Evolutionary conservation across 2,888 invertebrate species (phyloP).

Genomic region (Drosophila pegasa): DNA sequence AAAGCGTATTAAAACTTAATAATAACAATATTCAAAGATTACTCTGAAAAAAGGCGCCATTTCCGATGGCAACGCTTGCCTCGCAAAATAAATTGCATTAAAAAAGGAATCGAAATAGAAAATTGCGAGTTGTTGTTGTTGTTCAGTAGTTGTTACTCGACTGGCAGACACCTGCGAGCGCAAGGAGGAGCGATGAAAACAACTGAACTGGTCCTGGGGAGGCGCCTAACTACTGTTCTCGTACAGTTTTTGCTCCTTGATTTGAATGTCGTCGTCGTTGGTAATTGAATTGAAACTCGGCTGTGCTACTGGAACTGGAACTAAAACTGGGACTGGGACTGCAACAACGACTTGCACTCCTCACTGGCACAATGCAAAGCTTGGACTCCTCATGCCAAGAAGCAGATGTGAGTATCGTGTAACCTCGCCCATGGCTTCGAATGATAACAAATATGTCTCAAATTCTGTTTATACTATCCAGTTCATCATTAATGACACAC

Average conservation of each 20-base stretch:
- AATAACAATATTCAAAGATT: conserved; percentile 60
- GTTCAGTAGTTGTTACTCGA: conserved; percentile 65
- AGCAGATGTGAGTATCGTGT: conserved; percentile 87
- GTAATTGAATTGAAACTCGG: conserved; percentile 69
- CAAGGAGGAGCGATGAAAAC: conserved; percentile 68
- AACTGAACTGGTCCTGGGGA: conserved; percentile 62
- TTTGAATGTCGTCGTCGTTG: conserved; percentile 82
- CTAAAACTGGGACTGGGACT: conserved; percentile 40
- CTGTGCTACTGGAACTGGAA: conserved; percentile 53
- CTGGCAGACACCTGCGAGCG: conserved; percentile 73
- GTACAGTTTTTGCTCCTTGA: conserved; percentile 48
- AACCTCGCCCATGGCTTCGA: not conserved
- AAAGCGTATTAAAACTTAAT: conserved; percentile 61
- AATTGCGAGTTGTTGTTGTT: conserved; percentile 48
- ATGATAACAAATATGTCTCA: not conserved
- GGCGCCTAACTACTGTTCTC: conserved; percentile 52
- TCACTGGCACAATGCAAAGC: conserved; percentile 88
- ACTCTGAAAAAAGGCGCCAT: conserved; percentile 53
- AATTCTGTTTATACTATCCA: conserved; percentile 40
- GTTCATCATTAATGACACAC: conserved; percentile 85
- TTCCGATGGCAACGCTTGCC: conserved; percentile 46
- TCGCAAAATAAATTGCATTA: conserved; percentile 28
- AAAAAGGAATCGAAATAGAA: conserved; percentile 44
- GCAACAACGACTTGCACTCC: conserved; percentile 62
- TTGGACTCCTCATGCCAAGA: conserved; percentile 89